These are phyloP conservation scores for Tipula vernalis DNA, from an alignment of 2,888 invertebrate genomes.

Conservation along the genomic window DNA sequence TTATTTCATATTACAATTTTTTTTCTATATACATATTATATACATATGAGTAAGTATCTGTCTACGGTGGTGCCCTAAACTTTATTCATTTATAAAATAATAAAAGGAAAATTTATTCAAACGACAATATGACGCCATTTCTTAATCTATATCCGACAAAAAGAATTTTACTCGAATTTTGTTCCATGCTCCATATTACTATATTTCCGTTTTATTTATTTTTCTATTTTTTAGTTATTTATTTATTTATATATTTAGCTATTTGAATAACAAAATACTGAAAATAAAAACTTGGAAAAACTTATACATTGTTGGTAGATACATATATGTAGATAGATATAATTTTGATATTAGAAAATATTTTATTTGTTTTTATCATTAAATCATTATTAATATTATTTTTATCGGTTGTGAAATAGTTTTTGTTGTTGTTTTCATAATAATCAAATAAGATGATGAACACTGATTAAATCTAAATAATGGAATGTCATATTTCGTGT, in stretches of 20 bases:
- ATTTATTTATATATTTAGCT: neutral
- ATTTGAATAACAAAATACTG: neutral
- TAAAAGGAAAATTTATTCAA: neutral
- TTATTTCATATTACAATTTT: neutral
- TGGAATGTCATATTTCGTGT: neutral
- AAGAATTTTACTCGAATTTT: neutral
- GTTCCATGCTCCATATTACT: neutral
- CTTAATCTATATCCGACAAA: neutral
- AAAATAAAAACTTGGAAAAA: neutral
- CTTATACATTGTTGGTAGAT: neutral
- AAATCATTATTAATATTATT: neutral
- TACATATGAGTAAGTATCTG: neutral
- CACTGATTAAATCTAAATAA: neutral
- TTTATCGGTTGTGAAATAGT: neutral
- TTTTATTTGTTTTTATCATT: neutral
- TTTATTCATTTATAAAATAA: neutral
- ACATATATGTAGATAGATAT: too few species aligned
- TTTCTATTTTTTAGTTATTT: neutral
- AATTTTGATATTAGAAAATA: neutral
- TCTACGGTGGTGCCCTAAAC: neutral
- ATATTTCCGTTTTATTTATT: neutral
- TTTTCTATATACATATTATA: neutral
- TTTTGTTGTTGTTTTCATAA: neutral
- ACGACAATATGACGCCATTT: conserved; percentile 4
- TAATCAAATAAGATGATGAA: neutral